Conservation (phyloP, 2,888 invertebrate genomes). For the Stenodema calcarata region DNA sequence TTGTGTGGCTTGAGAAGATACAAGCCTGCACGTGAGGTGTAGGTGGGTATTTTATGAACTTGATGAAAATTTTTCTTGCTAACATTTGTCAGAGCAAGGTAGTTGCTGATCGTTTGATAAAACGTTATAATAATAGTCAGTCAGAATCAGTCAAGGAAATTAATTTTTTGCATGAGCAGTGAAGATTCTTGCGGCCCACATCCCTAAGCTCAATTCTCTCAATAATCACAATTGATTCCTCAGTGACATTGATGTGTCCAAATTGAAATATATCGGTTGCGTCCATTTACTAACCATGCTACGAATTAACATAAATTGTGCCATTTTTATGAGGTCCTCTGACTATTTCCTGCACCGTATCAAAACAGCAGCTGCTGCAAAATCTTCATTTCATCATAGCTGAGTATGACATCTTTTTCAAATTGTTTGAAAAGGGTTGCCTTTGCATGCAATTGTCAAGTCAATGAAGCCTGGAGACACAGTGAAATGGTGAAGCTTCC, state of each 20-base stretch:
- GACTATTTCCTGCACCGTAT: neutral
- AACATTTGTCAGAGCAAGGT: too few relatives aligned
- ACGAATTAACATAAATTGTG: slow-evolving; percentile 7
- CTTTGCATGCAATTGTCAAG: neutral
- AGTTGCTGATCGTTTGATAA: too few relatives aligned
- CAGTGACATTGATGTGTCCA: neutral
- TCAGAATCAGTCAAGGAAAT: too few relatives aligned
- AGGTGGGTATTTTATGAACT: too few relatives aligned
- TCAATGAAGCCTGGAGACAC: slow-evolving; percentile 21
- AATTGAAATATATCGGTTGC: slow-evolving; percentile 31
- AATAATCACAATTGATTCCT: neutral
- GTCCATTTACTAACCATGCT: slow-evolving; percentile 18
- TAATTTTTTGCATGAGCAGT: too few relatives aligned
- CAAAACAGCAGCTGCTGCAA: slow-evolving; percentile 23
- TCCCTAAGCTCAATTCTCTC: neutral
- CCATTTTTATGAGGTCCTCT: slow-evolving; percentile 38
- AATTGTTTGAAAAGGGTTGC: neutral
- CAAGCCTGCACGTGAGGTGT: too few relatives aligned
- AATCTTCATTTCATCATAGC: slow-evolving; percentile 41
- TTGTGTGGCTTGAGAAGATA: too few relatives aligned
- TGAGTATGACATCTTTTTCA: slow-evolving; percentile 7
- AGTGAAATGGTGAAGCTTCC: slow-evolving; percentile 22
- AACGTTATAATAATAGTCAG: too few relatives aligned
- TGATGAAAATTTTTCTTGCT: too few relatives aligned
- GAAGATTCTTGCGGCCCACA: neutral